Evolutionary conservation across 2,888 invertebrate genomes (phyloP).

Genomic region (Penaeus monodon): DNA sequence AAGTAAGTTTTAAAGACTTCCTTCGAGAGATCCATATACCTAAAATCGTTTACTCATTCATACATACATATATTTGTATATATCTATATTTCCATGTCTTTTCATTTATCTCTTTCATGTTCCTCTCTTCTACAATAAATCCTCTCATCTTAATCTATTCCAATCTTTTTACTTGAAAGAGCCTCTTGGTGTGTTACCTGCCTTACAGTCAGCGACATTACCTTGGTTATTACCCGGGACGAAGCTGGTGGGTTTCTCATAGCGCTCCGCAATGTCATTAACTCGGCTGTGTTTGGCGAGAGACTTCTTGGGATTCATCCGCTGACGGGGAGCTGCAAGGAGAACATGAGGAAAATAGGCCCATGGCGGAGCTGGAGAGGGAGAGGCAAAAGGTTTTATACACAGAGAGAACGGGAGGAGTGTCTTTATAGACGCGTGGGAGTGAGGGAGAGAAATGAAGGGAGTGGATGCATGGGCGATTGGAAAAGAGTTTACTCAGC

Average conservation of each 20-base stretch:
- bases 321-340: conserved; percentile 39
- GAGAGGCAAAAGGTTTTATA: neutral
- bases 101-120: too few species aligned
- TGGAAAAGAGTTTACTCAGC: neutral
- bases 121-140: too few species aligned
- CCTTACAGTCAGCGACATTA: neutral
- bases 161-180: too few species aligned
- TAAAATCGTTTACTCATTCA: too few species aligned
- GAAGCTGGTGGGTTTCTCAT: conserved; percentile 40
- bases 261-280: conserved; percentile 46
- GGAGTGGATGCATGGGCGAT: neutral
- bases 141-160: too few species aligned
- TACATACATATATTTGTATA: too few species aligned
- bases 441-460: neutral
- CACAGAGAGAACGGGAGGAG: too few species aligned
- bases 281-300: conserved; percentile 33
- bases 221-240: conserved; percentile 43
- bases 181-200: too few species aligned
- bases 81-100: too few species aligned
- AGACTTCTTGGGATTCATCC: conserved; percentile 46
- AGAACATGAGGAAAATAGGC: neutral
- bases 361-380: conserved; percentile 9
- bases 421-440: neutral
- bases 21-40: too few species aligned
- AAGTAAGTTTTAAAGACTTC: too few species aligned